phyloP scores from a whole-genome alignment of 2,797 vertebrate species.

The Malurus splendens region DNA sequence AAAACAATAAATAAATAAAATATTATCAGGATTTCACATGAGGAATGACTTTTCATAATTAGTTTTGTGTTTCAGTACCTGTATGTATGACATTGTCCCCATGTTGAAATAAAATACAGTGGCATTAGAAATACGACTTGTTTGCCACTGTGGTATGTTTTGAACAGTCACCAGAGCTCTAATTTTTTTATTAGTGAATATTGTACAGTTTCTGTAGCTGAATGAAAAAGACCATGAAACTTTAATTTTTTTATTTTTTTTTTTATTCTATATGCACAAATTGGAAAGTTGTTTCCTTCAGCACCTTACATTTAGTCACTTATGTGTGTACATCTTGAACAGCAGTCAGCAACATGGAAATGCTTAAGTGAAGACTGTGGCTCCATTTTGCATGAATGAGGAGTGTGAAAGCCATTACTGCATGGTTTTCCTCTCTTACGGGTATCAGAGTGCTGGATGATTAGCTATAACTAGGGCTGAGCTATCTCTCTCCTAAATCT shows the following conservation, averaged over 20 bases:
- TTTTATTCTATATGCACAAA: neutral
- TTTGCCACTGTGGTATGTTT: neutral
- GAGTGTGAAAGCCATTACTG: neutral
- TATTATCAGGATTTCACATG: neutral
- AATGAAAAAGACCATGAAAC: neutral
- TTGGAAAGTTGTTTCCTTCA: neutral
- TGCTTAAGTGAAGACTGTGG: neutral
- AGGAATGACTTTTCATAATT: neutral
- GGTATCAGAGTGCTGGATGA: neutral
- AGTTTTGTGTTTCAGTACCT: neutral
- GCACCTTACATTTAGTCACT: neutral
- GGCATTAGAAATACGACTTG: neutral
- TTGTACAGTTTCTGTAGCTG: neutral
- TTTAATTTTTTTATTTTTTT: neutral
- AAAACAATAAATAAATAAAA: neutral
- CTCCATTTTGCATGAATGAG: neutral
- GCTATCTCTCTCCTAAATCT: neutral
- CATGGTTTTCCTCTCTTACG: neutral
- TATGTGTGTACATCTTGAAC: neutral
- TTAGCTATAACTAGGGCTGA: neutral
- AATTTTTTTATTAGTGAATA: neutral
- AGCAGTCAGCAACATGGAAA: neutral
- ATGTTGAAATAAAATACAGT: neutral
- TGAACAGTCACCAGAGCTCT: neutral
- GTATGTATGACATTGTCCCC: neutral